Evolutionary conservation across 2,113 vertebrate genomes (phyloP), one percentile per base, ranked within the genome.

Genomic region (Hippocampus zosterae): DNA sequence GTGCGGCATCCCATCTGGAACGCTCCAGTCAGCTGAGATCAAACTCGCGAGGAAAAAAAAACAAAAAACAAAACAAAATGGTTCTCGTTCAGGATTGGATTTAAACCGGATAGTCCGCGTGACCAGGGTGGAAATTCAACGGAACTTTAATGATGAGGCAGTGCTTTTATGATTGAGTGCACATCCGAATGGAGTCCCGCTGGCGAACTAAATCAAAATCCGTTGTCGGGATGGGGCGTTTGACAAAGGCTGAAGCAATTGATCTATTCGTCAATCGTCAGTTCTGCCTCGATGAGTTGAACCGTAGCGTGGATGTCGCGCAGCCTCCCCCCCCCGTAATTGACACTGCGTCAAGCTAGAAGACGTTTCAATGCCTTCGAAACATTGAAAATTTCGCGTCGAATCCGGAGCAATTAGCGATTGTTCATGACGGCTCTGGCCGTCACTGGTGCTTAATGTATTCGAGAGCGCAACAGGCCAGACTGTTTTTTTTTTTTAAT

Each of bases 1-100:
- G 68, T 27, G 50, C 79, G 23, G 65, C 8, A 72, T 56, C 57
- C 62, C 64, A n/a, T 60, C 44, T 50, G 62, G 40, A 76, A 21
- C 42, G 41, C 41, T 8, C n/a, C 23, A 46, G 63, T 46, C 63
- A 44, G 15, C 12, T 16, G 42, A 46, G 41, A 65, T 65, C 42
- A 65, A 25, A 12, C 15, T 46, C 63, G 48, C 63, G 19, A 46
- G 33, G 23, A 65, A 65, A 23, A 46, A 46, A 21, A 41, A 27
- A 42, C 25, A 65, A 23, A 42, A 23, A n/a, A n/a, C n/a, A n/a
- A n/a, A n/a, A n/a, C n/a, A n/a, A n/a, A 46, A 48, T 27, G 18
- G 63, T 46, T 25, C 18, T 65, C 27, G 0, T 15, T 27, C 8
- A 9, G 41, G 63, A 46, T 65, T 44, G n/a, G 23, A 25, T 46